Conservation (phyloP, 2,113 vertebrate species). For the Lipophrys pholis region DNA sequence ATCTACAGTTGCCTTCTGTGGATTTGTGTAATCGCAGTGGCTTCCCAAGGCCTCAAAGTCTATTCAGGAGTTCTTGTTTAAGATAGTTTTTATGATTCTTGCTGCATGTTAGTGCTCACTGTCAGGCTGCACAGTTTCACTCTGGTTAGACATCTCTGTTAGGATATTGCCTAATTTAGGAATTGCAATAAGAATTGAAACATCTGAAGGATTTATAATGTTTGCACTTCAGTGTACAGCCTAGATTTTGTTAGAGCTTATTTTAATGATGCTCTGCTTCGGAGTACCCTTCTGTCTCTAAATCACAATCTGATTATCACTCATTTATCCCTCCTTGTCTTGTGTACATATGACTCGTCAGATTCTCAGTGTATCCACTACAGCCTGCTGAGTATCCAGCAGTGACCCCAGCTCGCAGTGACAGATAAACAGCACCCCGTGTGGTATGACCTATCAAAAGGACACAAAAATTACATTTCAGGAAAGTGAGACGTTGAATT, state of each 20-base stretch:
- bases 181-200: background rate
- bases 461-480: constrained; percentile 68
- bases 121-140: background rate
- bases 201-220: constrained; percentile 5
- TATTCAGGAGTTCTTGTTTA: background rate
- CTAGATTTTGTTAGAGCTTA: constrained; percentile 27
- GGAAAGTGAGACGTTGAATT: constrained; percentile 62
- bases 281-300: constrained; percentile 14
- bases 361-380: constrained; percentile 42
- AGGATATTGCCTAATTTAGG: no score
- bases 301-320: constrained; percentile 37
- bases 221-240: background rate
- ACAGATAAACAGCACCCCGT: constrained; percentile 46
- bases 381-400: constrained; percentile 25
- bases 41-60: background rate
- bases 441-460: constrained; percentile 62
- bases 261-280: constrained; percentile 18
- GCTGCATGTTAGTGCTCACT: background rate
- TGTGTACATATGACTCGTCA: constrained; percentile 51
- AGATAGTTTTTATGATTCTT: background rate
- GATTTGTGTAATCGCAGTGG: background rate
- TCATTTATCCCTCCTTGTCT: constrained; percentile 22
- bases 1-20: constrained; percentile 1
- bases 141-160: background rate
- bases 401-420: constrained; percentile 36